phyloP scores from a whole-genome alignment of 2,888 invertebrate genomes.

The Stegophylla sp. region DNA sequence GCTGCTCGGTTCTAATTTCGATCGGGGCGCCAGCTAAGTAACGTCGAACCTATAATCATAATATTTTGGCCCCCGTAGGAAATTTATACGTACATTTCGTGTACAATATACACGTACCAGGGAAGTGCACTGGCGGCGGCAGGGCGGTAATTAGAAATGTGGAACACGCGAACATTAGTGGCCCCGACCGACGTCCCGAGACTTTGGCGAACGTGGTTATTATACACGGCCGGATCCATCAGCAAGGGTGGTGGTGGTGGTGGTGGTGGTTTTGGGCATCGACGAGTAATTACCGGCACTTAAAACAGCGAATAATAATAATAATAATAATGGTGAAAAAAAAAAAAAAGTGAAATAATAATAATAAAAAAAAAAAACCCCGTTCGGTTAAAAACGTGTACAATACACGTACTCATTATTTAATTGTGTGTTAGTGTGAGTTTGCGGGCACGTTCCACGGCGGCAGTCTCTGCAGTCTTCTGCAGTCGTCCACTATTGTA shows the following conservation, averaged over 20 bases:
- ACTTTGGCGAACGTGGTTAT: slow-evolving; percentile 43
- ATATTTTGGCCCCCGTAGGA: slow-evolving; percentile 33
- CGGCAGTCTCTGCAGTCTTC: not conserved
- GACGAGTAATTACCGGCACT: slow-evolving; percentile 43
- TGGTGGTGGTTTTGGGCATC: slow-evolving; percentile 1
- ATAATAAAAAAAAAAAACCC: slow-evolving; percentile 24
- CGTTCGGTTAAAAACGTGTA: not conserved
- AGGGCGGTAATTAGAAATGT: slow-evolving; percentile 54
- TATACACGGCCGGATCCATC: slow-evolving; percentile 33
- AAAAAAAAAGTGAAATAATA: no score
- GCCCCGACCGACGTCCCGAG: slow-evolving; percentile 7
- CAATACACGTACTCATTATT: not conserved
- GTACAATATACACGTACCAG: not conserved
- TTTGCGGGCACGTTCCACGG: not conserved
- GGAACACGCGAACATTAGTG: slow-evolving; percentile 55
- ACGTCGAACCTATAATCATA: slow-evolving; percentile 53
- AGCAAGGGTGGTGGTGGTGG: not conserved
- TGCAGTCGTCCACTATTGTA: not conserved
- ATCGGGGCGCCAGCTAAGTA: slow-evolving; percentile 54
- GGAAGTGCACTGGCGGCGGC: slow-evolving; percentile 5
- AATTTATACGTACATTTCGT: not conserved
- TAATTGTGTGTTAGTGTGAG: not conserved
- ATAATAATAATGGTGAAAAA: no score
- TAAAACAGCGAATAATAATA: slow-evolving; percentile 37
- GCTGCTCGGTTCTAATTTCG: slow-evolving; percentile 51